Percentiles rank a stretch among this genome's conserved stretches.
Conservation (phyloP, 2,113 vertebrate genomes). For the Pseudopodoces humilis region DNA sequence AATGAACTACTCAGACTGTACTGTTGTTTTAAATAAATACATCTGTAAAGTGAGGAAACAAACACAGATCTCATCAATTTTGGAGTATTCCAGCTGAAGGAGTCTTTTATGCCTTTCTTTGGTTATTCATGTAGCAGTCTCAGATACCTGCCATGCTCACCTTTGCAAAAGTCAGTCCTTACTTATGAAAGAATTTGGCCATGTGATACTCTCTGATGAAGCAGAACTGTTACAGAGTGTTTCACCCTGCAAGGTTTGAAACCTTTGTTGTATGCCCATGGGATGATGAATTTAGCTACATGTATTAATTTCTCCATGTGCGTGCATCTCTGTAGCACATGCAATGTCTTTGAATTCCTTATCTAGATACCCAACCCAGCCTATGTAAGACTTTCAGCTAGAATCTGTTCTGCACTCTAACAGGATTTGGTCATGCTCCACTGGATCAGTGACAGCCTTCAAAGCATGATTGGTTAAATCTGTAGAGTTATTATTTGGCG, state of each 20-base stretch:
- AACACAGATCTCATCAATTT: background rate
- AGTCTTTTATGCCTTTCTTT: background rate
- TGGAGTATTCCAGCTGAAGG: background rate
- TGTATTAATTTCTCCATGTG: background rate
- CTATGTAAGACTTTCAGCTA: background rate
- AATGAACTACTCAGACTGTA: background rate
- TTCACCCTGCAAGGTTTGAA: background rate
- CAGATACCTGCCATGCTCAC: background rate
- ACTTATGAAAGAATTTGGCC: background rate
- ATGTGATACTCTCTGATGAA: background rate
- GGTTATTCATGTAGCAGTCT: background rate
- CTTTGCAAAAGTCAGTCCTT: background rate
- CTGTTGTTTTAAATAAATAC: background rate
- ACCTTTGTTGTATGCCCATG: background rate
- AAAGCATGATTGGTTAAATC: constrained; percentile 49
- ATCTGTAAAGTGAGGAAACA: background rate
- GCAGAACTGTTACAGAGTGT: background rate
- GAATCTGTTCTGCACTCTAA: constrained; percentile 15
- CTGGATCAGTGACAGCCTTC: constrained; percentile 50
- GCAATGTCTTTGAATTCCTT: background rate
- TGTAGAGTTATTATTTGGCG: constrained; percentile 51
- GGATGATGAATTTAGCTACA: background rate
- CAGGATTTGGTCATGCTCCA: constrained; percentile 33
- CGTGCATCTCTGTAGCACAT: background rate
- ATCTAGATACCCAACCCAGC: background rate